Evolutionary conservation across 2,797 vertebrate species (phyloP), one percentile per base, ranked within the genome.

Genomic region (Brachyalestes nurse): DNA sequence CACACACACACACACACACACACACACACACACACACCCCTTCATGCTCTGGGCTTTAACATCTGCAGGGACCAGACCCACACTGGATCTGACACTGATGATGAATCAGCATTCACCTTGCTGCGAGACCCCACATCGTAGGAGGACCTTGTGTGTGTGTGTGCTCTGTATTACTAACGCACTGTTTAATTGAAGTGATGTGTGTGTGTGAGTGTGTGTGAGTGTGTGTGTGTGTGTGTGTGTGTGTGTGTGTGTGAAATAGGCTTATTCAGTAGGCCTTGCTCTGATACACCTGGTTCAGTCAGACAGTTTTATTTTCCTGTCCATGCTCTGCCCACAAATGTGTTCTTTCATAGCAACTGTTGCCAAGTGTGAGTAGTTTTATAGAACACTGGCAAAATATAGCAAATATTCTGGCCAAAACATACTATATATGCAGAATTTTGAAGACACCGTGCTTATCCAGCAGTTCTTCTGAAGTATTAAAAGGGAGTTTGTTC

Each of bases 71-170:
- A 38, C 23, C 25, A 47, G 19, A 38, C n/a, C n/a, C 42, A 6
- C 57, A 79, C 82, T 55, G 61, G 49, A 51, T 23, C 55, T 71
- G 73, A 74, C 64, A 75, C 2, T 28, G 25, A 65, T 60, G 53
- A 78, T 72, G 64, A 83, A 72, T 67, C 62, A 49, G 72, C 7
- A 62, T 58, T 81, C 19, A 75, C 6, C 72, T 45, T 16, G 72
- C 51, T 80, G 45, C 23, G 25, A 51, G 40, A 45, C 57, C n/a
- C 7, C 55, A 38, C 19, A 19, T 65, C 34, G 47, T 25, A 65
- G 51, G 25, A 58, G 49, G 28, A 45, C 40, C n/a, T 8, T 19
- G 19, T 51, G 28, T 19, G 74, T 67, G 65, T 78, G 19, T 66
- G 16, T 51, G 58, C 71, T 55, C 67, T 42, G 16, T 23, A 64